These are phyloP conservation scores for Epinephelus malabaricus DNA, from an alignment of 2,797 vertebrate genomes.

Conservation along the genomic window DNA sequence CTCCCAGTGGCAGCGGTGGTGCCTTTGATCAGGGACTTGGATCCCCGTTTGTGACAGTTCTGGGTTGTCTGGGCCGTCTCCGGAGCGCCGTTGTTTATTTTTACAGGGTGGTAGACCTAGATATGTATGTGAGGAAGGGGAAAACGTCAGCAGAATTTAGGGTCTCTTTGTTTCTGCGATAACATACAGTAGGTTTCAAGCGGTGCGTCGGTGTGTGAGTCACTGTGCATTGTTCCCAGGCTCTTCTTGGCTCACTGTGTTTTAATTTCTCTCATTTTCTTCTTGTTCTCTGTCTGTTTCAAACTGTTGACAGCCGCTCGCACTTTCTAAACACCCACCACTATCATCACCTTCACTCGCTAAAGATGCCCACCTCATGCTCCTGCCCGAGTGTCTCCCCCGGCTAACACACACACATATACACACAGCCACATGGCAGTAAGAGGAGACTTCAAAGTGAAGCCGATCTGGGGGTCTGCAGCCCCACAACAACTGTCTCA, in stretches of 20 bases:
- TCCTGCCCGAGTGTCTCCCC: too few relatives aligned
- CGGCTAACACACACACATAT: neutral
- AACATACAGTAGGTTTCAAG: conserved; percentile 15
- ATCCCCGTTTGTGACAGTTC: conserved; percentile 70
- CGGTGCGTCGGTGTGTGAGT: neutral
- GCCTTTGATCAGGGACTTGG: conserved; percentile 64
- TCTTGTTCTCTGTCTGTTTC: neutral
- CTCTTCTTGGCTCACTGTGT: neutral
- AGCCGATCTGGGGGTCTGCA: conserved; percentile 48
- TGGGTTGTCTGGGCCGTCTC: conserved; percentile 68
- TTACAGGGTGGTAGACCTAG: conserved; percentile 49
- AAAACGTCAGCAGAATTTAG: conserved; percentile 38
- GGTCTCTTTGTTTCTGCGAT: conserved; percentile 12
- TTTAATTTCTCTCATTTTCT: neutral
- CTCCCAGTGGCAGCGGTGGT: conserved; percentile 18
- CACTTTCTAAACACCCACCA: too few relatives aligned
- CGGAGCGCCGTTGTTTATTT: conserved; percentile 61
- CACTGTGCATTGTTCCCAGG: neutral
- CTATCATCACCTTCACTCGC: too few relatives aligned
- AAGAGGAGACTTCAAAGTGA: conserved; percentile 55
- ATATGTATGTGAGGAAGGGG: conserved; percentile 40
- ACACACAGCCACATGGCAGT: conserved; percentile 8
- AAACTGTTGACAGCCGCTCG: too few relatives aligned
- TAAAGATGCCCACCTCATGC: too few relatives aligned
- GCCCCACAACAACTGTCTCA: conserved; percentile 48